Evolutionary conservation across 2,113 vertebrate species (phyloP), one percentile per base, ranked within the genome.

Genomic region (Panthera tigris): DNA sequence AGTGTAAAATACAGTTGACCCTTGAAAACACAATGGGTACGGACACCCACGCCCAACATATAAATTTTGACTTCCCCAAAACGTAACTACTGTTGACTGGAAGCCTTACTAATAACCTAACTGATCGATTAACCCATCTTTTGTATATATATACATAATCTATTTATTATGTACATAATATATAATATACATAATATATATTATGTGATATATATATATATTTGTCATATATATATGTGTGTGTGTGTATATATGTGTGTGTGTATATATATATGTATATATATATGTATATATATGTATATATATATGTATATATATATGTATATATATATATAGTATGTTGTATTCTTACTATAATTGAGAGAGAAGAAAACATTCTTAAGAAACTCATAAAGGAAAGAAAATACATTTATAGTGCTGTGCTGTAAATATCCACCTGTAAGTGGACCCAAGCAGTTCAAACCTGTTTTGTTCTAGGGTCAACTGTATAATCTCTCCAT

Each of bases 201-300:
- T 45, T 45, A 45, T 45, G 45, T 45, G 45, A 45, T 45, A 45
- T 45, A 45, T 45, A 36, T 36, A 45, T 45, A 45, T 45, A 45
- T 45, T 1, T 45, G 1, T 45, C 7, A 1, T 1, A 45, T 45
- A 45, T 45, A 45, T 45, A 0, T 45, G 45, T 45, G 45, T 45
- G 45, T 45, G 0, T 45, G 8, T 45, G 8, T 45, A 45, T 45
- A 45, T 45, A 0, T 45, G 1, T 45, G 41, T 45, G 41, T 45
- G 1, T 45, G 1, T 45, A 1, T 45, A 45, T 7, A 45, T 45
- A 45, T 45, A 1, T 1, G 1, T 45, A 9, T 45, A 45, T 45
- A 0, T 45, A 8, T 45, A 1, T 45, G 7, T 45, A 0, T 45
- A 45, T 45, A 45, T 39, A 39, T 45, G 8, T 39, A 3, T 39